Base-by-base conservation (phyloP, 2,113 vertebrate species). In the Ovis canadensis region DNA sequence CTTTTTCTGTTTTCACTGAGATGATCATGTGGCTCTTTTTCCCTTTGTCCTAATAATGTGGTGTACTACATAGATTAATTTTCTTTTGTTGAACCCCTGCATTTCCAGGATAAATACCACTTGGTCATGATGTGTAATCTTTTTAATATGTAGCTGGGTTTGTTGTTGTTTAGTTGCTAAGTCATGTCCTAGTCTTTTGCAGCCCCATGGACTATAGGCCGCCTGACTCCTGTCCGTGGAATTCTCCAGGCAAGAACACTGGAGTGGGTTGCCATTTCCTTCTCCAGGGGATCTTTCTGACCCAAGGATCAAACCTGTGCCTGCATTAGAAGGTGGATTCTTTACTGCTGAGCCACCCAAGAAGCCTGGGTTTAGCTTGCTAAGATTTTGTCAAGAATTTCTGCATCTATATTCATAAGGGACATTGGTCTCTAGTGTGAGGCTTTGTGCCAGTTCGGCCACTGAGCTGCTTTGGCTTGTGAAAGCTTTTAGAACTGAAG, bases 381-480 rank as follows among this genome's bases (percentile, higher is more conserved):
- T 59, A 60, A 57, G 15, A 80, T 60, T 60, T 48, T 59, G 55
- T n/a, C 80, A 33, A 62, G 74, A 45, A 60, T 81, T 81, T 80
- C 9, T 81, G 74, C 23, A 50, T 25, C 74, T 36, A 3, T 60
- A 19, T 27, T 91, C 55, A 29, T 9, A 62, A 60, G 13, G 54
- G 40, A 60, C 33, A 19, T 80, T 91, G 40, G 31, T 48, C 40
- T 80, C 23, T 93, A 57, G 31, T 29, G 62, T 59, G 62, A 59
- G 15, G 23, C 11, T 93, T 31, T 77, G n/a, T 48, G 25, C 13
- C 19, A 10, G 55, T 48, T 50, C 0, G 0, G 29, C 54, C 6
- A 3, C 52, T 3, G 13, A 93, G 23, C 19, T 48, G 9, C 14
- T 55, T 36, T 48, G 91, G 31, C 40, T n/a, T 23, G 7, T 86